Evolutionary conservation across 2,113 vertebrate species (phyloP).

Genomic region (Antechinus flavipes): DNA sequence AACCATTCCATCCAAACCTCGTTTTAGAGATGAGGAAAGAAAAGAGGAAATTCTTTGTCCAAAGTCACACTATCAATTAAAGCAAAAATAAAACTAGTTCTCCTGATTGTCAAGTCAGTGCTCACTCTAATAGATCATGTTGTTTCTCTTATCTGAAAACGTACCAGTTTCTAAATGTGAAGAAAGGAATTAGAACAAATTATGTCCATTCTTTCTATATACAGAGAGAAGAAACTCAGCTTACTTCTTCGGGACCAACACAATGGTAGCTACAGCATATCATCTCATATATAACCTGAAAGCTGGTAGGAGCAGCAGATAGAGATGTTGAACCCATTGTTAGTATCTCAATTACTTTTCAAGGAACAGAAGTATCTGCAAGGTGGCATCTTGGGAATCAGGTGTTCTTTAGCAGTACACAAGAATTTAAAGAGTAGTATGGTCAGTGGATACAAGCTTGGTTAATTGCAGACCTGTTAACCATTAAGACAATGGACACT

Average conservation of each 20-base stretch:
- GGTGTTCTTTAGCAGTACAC: background rate
- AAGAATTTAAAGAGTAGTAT: background rate
- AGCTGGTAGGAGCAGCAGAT: background rate
- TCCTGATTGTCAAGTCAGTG: background rate
- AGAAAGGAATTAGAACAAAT: background rate
- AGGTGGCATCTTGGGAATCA: background rate
- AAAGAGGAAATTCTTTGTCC: background rate
- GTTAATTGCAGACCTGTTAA: background rate
- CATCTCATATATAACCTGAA: background rate
- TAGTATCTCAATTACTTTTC: background rate
- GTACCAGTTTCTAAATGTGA: background rate
- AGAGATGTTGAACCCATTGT: background rate
- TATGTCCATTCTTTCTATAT: background rate
- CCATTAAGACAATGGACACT: background rate
- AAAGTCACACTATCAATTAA: background rate
- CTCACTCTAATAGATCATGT: background rate
- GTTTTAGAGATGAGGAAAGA: background rate
- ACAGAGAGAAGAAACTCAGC: background rate
- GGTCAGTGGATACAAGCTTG: background rate
- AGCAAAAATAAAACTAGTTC: background rate
- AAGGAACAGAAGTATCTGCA: background rate
- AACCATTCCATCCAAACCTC: background rate
- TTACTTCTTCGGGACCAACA: background rate
- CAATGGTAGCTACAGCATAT: background rate
- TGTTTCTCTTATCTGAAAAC: background rate